Evolutionary conservation across 1,140 invertebrate genomes (phyloP).

Genomic region (Hormaphis cornu): DNA sequence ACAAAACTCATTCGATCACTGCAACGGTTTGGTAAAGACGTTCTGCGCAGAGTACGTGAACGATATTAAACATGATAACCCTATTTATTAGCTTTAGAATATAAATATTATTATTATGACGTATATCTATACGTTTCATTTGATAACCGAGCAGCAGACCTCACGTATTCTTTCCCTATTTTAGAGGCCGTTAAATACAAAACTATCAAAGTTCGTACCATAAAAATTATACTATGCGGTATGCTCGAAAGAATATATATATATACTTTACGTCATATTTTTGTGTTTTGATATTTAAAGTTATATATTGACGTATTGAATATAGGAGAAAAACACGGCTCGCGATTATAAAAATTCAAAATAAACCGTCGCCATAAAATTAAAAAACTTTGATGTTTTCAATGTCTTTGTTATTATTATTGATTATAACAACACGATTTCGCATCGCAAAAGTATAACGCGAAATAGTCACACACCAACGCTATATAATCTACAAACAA

Average conservation of each 20-base stretch:
- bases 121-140: conserved; percentile 10
- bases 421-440: too few relatives aligned
- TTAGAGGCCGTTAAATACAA: background rate
- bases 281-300: background rate
- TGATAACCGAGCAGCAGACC: background rate
- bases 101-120: background rate
- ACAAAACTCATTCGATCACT: background rate
- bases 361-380: background rate
- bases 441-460: too few relatives aligned
- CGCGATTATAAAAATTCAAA: background rate
- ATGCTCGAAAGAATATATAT: background rate
- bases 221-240: background rate
- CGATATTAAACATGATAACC: too few relatives aligned
- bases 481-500: too few relatives aligned
- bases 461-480: too few relatives aligned
- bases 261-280: background rate
- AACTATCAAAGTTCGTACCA: background rate
- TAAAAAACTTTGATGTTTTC: too few relatives aligned
- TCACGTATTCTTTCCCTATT: conserved; percentile 12
- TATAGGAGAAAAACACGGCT: too few relatives aligned
- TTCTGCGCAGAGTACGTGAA: background rate
- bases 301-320: too few relatives aligned
- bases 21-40: background rate
- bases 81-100: conserved; percentile 3
- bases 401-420: too few relatives aligned